These are phyloP conservation scores for Tetraodon nigroviridis DNA, from an alignment of 2,113 vertebrate species.

Conservation along the genomic window DNA sequence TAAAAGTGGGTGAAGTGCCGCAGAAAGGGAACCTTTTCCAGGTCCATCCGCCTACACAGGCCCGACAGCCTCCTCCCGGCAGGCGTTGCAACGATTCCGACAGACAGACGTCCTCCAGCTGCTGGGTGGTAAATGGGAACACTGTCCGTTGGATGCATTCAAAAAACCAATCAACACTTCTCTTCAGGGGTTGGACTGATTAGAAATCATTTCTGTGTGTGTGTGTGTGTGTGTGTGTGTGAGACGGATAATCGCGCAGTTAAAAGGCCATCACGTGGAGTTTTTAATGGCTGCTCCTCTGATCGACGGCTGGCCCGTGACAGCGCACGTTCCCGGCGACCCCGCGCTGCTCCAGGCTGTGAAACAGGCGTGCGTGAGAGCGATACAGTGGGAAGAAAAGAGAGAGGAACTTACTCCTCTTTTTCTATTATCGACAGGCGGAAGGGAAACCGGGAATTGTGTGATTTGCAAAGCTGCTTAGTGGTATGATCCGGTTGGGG, in stretches of 20 bases:
- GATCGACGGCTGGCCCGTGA: conserved; percentile 42
- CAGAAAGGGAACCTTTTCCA: not conserved
- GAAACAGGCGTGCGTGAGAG: conserved; percentile 3
- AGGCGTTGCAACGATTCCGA: too few species aligned
- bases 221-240: not conserved
- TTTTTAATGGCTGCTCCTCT: conserved; percentile 33
- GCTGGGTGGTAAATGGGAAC: not conserved
- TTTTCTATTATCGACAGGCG: conserved; percentile 49
- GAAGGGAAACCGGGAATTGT: conserved; percentile 11
- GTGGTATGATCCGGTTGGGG: conserved; percentile 60
- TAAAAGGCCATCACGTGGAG: conserved; percentile 27
- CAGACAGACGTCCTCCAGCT: conserved; percentile 18
- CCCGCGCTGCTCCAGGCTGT: too few species aligned
- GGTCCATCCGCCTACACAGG: not conserved
- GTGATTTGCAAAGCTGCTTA: conserved; percentile 71
- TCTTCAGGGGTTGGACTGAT: too few species aligned
- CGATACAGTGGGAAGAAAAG: conserved; percentile 30
- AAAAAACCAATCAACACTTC: too few species aligned
- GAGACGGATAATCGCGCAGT: conserved; percentile 12
- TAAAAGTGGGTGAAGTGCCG: not conserved
- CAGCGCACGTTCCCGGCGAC: conserved; percentile 21
- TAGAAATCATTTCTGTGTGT: not conserved
- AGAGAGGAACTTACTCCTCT: conserved; percentile 37
- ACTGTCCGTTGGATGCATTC: not conserved
- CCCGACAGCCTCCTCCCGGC: not conserved